phyloP scores from a whole-genome alignment of 2,888 invertebrate species.

The Cephonodes hylas region DNA sequence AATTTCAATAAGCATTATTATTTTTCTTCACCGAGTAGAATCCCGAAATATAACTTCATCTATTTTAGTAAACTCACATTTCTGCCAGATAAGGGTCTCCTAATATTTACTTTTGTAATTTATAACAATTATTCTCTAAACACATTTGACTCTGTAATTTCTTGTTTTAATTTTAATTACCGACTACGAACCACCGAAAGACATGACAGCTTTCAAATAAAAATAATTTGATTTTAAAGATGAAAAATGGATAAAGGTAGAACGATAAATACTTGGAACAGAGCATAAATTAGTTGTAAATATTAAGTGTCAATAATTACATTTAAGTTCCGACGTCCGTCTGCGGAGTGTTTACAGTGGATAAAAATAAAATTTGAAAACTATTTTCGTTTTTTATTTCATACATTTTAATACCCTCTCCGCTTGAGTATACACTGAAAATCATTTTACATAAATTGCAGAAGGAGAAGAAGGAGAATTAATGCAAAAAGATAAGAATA shows the following conservation, averaged over 20 bases:
- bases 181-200: not conserved
- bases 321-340: conserved; percentile 48
- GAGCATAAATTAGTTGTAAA: conserved; percentile 29
- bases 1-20: not conserved
- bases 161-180: too few species aligned
- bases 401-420: not conserved
- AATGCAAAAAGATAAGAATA: not conserved
- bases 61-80: too few species aligned
- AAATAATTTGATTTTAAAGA: not conserved
- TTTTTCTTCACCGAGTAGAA: too few species aligned
- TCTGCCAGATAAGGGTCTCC: too few species aligned
- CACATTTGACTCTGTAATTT: too few species aligned
- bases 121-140: too few species aligned
- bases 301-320: conserved; percentile 41
- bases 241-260: not conserved
- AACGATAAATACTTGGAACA: conserved; percentile 5
- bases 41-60: too few species aligned
- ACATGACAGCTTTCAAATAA: not conserved
- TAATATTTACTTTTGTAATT: too few species aligned
- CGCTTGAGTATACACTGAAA: too few species aligned
- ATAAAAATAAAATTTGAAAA: conserved; percentile 17
- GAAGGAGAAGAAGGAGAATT: too few species aligned
- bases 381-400: not conserved
- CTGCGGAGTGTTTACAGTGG: conserved; percentile 43
- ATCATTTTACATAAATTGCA: too few species aligned